Conservation (phyloP, 2,113 vertebrate species). For the Psittacula cyanocephala region DNA sequence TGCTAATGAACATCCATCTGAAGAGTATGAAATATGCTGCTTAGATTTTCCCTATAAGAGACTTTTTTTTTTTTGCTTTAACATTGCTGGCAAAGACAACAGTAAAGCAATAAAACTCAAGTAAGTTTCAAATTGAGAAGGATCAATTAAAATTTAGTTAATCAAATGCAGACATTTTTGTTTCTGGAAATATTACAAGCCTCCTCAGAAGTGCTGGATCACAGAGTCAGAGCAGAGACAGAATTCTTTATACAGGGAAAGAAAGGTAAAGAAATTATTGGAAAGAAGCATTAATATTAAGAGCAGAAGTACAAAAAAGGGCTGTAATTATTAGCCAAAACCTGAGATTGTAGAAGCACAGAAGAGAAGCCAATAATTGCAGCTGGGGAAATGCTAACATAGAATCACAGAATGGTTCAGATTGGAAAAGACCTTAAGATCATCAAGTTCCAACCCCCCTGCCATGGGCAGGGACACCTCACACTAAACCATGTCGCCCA, state of each 20-base stretch:
- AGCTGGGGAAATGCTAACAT: neutral
- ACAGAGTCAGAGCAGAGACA: neutral
- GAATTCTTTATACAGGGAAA: neutral
- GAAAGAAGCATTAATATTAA: neutral
- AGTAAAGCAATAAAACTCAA: neutral
- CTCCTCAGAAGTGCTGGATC: neutral
- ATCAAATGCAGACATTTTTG: neutral
- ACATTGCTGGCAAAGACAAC: neutral
- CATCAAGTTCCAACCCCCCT: no score
- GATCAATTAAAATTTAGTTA: neutral
- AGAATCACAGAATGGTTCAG: neutral
- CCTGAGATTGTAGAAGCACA: neutral
- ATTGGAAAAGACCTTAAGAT: neutral
- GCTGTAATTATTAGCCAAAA: neutral
- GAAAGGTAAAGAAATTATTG: neutral
- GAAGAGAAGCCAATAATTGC: neutral
- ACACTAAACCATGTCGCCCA: no score
- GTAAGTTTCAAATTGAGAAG: neutral
- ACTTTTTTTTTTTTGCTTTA: neutral
- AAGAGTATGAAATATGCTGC: neutral
- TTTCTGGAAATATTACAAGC: neutral
- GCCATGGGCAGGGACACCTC: no score
- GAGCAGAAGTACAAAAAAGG: neutral
- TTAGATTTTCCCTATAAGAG: neutral
- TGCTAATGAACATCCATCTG: neutral